Base-by-base conservation (phyloP, 2,113 vertebrate genomes). In the Meriones unguiculatus region DNA sequence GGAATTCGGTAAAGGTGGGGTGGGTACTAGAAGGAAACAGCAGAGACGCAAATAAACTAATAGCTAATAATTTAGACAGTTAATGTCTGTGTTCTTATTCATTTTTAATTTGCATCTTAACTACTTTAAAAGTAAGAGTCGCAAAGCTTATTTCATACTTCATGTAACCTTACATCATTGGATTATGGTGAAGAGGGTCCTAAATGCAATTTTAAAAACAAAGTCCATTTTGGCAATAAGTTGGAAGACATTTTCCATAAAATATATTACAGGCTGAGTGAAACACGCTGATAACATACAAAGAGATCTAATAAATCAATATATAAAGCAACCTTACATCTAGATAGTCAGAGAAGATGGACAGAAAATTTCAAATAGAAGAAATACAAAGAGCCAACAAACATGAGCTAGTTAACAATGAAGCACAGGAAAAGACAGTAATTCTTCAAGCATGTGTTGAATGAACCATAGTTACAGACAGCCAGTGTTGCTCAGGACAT, bases 1-100 rank as follows among this genome's bases (percentile, higher is more conserved):
- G 99, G 99, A 97, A 99, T 98, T 65, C 98, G 98, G 91, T 98
- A 98, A 78, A 99, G 98, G 81, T 98, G 98, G 97, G 99, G 99
- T 4, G 24, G 2, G 35, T 7, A 0, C 99, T 99, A 92, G 15
- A 98, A 97, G 77, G 97, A 15, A 97, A 97, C 0, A 95, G 0
- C 0, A 93, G 76, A 97, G 65, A 8, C 0, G 30, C 11, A 87
- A 50, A 35, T 96, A 54, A 97, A 85, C 4, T 1, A 38, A 32
- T 70, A 22, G 28, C 18, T 28, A 69, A 57, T 65, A 72, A 65
- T 62, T 32, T 32, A 91, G 92, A 89, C 30, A 72, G 2, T 46
- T 46, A 46, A 46, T 46, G 46, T 5, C 46, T 46, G 46, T 46
- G 46, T 69, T 70, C 76, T 86, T 73, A 14, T 28, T 88, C 22